Conservation (phyloP, 2,797 vertebrate species). For the Triplophysa bombifrons region DNA sequence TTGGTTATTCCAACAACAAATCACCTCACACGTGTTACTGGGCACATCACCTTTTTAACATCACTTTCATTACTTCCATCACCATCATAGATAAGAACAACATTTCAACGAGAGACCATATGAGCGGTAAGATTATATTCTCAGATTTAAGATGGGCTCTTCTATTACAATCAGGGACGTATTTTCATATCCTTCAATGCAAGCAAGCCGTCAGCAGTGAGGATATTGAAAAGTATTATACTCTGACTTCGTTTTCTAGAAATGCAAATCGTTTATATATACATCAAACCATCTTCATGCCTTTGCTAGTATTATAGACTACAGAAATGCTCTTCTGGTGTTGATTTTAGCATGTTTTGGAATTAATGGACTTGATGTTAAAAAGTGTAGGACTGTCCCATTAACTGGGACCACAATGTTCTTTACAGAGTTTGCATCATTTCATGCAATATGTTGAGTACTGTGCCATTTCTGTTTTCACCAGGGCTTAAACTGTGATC, state of each 20-base stretch:
- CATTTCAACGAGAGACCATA: neutral
- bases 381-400: conserved; percentile 35
- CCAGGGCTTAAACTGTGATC: conserved; percentile 48
- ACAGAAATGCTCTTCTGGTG: conserved; percentile 40
- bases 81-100: conserved; percentile 23
- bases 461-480: conserved; percentile 49
- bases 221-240: conserved; percentile 12
- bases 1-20: conserved; percentile 55
- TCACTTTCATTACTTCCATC: conserved; percentile 36
- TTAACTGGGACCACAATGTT: conserved; percentile 51
- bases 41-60: conserved; percentile 32
- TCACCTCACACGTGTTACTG: conserved; percentile 14
- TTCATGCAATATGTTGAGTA: conserved; percentile 53
- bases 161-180: conserved; percentile 38
- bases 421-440: conserved; percentile 42
- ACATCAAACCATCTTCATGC: conserved; percentile 14
- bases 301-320: conserved; percentile 18
- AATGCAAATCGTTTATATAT: conserved; percentile 12
- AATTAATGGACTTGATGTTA: conserved; percentile 34
- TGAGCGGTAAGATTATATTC: neutral
- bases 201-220: conserved; percentile 34
- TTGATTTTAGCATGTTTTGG: conserved; percentile 44
- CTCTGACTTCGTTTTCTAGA: conserved; percentile 4
- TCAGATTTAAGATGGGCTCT: neutral
- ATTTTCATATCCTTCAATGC: conserved; percentile 22